Base-by-base conservation (phyloP, 2,888 invertebrate species). In the Drosophila limbata region DNA sequence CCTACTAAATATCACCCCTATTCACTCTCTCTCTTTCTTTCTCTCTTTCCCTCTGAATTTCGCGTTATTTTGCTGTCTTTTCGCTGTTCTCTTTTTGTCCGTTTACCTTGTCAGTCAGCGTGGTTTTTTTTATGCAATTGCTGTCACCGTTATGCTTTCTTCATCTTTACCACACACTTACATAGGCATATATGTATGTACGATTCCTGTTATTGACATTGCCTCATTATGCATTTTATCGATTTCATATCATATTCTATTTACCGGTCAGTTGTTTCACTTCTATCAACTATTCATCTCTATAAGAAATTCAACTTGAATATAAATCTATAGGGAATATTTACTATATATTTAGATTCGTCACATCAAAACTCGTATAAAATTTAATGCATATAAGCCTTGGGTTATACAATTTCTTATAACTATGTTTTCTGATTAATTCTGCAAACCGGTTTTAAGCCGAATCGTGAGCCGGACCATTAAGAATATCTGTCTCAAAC, bases 171-270 rank as follows among this genome's bases (percentile, higher is more conserved):
- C 25, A 44, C 17, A 50, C 25, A 28, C 21, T 55, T 48, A 28
- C 21, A 51, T 48, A n/a, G 21, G 3, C n/a, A 40, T 25, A 6
- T 25, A 25, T 21, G 21, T 21, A 21, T 21, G 21, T 25, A 8
- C 48, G 39, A 56, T 66, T 65, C 11, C 56, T 31, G 66, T 55
- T 77, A 69, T 75, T 69, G 74, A 72, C 78, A 72, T 72, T 74
- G 57, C 57, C 48, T 21, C 47, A 61, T 74, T 85, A 76, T 76
- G 69, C 64, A 69, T 53, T 74, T 74, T 79, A 81, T 81, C 66
- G 81, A 81, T 81, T 81, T 63, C 64, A 65, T 72, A 77, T 65
- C 47, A 51, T 28, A 56, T 51, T 72, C 68, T 62, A 65, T 77
- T 77, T 68, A 60, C 72, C 64, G 50, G 42, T 47, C 53, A 39